phyloP scores from a whole-genome alignment of 2,797 vertebrate genomes.

The Peromyscus aztecus region DNA sequence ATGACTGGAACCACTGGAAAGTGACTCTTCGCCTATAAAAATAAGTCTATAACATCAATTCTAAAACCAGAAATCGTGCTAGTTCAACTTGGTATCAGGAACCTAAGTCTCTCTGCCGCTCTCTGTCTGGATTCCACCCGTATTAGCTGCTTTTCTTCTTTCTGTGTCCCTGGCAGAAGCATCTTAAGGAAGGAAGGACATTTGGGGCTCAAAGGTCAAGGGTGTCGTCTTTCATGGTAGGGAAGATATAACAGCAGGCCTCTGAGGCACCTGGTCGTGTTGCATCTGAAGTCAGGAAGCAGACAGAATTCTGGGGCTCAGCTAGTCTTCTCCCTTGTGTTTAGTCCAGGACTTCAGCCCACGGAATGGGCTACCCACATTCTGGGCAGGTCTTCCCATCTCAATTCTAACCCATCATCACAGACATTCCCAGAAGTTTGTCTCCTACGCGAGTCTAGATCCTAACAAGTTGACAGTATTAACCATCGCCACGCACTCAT shows the following conservation, averaged over 20 bases:
- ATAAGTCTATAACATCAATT: background rate
- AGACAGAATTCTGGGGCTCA: background rate
- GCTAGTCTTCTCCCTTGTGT: background rate
- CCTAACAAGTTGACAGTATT: background rate
- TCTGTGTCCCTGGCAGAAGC: background rate
- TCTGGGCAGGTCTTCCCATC: background rate
- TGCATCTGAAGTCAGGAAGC: background rate
- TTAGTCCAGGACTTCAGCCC: background rate
- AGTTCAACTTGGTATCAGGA: background rate
- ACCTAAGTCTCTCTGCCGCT: background rate
- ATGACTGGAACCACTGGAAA: background rate
- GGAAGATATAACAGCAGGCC: background rate
- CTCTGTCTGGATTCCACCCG: background rate
- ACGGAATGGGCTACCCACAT: no score
- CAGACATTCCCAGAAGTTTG: background rate
- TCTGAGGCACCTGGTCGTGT: background rate
- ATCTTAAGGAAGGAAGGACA: background rate
- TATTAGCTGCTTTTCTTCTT: background rate
- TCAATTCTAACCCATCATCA: background rate
- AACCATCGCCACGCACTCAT: background rate
- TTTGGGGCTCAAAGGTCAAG: background rate
- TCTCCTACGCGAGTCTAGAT: background rate
- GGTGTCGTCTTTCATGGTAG: no score
- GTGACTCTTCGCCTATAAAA: background rate
- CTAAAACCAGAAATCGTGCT: background rate